A percentile compares a stretch with the other conserved stretches of the same genome.
These are phyloP conservation scores for Harpagifer antarcticus DNA, from an alignment of 2,797 vertebrate genomes.

Conservation along the genomic window DNA sequence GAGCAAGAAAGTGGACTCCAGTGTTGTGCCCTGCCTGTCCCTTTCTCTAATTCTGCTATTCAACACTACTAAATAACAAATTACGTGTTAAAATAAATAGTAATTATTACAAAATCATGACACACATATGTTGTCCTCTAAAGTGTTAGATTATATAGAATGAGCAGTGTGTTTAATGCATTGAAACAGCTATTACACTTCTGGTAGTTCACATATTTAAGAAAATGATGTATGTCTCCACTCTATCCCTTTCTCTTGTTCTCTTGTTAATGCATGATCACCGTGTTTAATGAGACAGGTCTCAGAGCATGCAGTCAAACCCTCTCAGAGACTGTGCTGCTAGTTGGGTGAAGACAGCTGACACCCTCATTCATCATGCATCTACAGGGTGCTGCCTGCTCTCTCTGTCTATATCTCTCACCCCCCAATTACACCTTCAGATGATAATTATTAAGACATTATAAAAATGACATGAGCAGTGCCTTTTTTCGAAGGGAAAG, in stretches of 20 bases:
- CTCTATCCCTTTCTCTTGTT: background rate
- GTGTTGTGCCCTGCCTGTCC: background rate
- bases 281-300: constrained; percentile 75
- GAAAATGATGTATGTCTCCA: constrained; percentile 36
- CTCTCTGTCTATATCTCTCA: constrained; percentile 27
- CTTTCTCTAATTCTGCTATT: background rate
- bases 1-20: constrained; percentile 5
- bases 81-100: background rate
- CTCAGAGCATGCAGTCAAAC: constrained; percentile 48
- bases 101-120: too few species aligned
- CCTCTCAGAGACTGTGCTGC: constrained; percentile 47
- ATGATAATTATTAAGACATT: constrained; percentile 68
- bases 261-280: constrained; percentile 59
- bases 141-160: background rate
- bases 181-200: background rate
- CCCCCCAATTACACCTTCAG: constrained; percentile 8
- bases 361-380: constrained; percentile 79
- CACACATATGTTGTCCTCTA: background rate
- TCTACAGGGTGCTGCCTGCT: constrained; percentile 59
- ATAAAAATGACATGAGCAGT: constrained; percentile 52
- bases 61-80: background rate
- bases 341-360: constrained; percentile 67
- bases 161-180: constrained; percentile 14
- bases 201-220: constrained; percentile 5
- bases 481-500: constrained; percentile 27